Evolutionary conservation across 2,888 invertebrate genomes (phyloP), one percentile per base, ranked within the genome.

Genomic region (Cylindroiulus punctatus): DNA sequence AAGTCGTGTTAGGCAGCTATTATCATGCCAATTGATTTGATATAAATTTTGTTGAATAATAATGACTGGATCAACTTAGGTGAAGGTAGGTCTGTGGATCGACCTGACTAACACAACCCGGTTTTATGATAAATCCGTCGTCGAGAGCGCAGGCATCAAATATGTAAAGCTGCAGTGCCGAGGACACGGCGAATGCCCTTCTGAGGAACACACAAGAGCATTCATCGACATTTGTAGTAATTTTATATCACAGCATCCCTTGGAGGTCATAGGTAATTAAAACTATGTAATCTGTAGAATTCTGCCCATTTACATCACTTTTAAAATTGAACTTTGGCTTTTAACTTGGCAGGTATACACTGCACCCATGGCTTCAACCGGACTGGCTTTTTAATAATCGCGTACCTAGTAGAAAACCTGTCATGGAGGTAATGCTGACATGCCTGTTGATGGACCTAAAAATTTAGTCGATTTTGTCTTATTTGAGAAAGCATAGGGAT

Each of bases 281-380:
- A 40, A 40, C 40, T 40, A 40, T n/a, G n/a, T n/a, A n/a, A n/a
- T n/a, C n/a, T n/a, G n/a, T n/a, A n/a, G n/a, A n/a, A n/a, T n/a
- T n/a, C n/a, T n/a, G n/a, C n/a, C n/a, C n/a, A n/a, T n/a, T n/a
- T n/a, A n/a, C n/a, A n/a, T n/a, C n/a, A n/a, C n/a, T n/a, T n/a
- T n/a, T n/a, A 40, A 40, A 40, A 40, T 40, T 76, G n/a, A n/a
- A n/a, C n/a, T n/a, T n/a, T n/a, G n/a, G n/a, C 7, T 3, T 76
- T 86, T 26, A 76, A 32, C 44, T 40, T 92, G 87, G 89, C 92
- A 91, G 95, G 93, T 44, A 95, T 98, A 10, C 98, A 98, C 90
- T 98, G 98, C 90, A 98, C 99, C 0, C 99, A 99, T 91, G 99
- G 99, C 0, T 99, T 99, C 91, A 99, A 99, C 91, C 93, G 99